Base-by-base conservation (phyloP, 2,888 invertebrate species). In the Tetragnatha montana region DNA sequence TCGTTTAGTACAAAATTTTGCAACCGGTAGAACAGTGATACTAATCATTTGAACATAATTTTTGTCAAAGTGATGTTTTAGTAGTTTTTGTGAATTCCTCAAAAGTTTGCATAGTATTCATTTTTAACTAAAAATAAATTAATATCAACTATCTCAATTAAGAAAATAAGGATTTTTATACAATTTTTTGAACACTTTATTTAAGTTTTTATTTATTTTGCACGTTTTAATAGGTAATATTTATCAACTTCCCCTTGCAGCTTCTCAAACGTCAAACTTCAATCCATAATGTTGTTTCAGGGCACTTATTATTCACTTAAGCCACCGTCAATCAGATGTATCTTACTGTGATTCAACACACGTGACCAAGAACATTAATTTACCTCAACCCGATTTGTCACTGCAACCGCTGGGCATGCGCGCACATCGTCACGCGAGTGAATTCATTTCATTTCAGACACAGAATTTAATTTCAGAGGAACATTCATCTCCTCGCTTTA, bases 381-480 rank as follows among this genome's bases (percentile, higher is more conserved):
- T n/a, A 68, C 80, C 69, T 69, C 47, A 47, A 49, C 69, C 69
- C 69, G 6, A 17, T 69, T 49, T 60, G 21, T 22, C 78, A 60
- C 60, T 6, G 10, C 60, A 1, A 60, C 60, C 60, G 60, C 60
- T 10, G 60, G 14, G 60, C 60, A 60, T 60, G 60, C 60, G 60
- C 60, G n/a, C 17, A 22, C 51, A 22, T 51, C 82, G 73, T 82
- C 73, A 82, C 71, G 35, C 50, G 51, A 82, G 74, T 74, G 74
- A 82, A 82, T 82, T 82, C 73, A 82, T 82, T 70, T 71, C 22
- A 49, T 19, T 35, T 78, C 35, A 50, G 68, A 21, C 21, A 49
- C 79, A 78, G 71, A 79, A 85, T 85, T 85, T 79, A 85, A 85
- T 85, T 85, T 78, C 78, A 8, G 8, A 12, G 17, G 22, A 79